These are phyloP conservation scores for Porites lutea DNA, from an alignment of 64 coral and sea anemone species.

Conservation along the genomic window DNA sequence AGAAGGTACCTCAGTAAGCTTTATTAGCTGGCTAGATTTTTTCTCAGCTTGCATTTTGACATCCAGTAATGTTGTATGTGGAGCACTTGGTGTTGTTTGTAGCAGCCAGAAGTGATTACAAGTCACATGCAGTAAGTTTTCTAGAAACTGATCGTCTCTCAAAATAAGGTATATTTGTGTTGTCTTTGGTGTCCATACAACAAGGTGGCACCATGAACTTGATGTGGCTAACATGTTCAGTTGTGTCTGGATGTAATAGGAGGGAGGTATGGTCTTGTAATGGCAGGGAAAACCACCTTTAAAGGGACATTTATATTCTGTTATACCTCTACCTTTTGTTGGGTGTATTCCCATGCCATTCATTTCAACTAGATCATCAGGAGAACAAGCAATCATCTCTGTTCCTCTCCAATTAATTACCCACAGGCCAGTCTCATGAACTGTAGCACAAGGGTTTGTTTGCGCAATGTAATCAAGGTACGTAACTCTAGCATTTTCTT, in stretches of 20 bases:
- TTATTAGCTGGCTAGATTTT: background rate
- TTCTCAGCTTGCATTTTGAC: slow-evolving; percentile 9
- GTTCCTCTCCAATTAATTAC: too few species aligned
- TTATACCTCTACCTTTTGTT: background rate
- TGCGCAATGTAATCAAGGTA: too few species aligned
- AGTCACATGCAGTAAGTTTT: background rate
- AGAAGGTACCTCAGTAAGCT: background rate
- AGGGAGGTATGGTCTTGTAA: background rate
- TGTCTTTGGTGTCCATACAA: slow-evolving; percentile 20
- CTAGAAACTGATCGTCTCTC: background rate
- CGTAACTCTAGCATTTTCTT: too few species aligned
- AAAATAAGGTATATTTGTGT: background rate
- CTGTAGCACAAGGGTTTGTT: too few species aligned
- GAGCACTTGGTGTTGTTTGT: background rate
- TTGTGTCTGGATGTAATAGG: background rate
- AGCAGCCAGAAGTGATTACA: background rate
- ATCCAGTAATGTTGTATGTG: slow-evolving; percentile 1
- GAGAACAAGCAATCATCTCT: too few species aligned
- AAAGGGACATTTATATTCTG: background rate
- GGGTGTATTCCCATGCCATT: background rate
- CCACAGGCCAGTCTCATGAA: too few species aligned
- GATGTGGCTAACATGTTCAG: background rate
- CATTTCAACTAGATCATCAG: background rate
- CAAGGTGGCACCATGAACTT: background rate
- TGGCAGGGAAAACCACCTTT: slow-evolving; percentile 18